Evolutionary conservation across 2,797 vertebrate genomes (phyloP), one percentile per base, ranked within the genome.

Genomic region (Acipenser ruthenus): DNA sequence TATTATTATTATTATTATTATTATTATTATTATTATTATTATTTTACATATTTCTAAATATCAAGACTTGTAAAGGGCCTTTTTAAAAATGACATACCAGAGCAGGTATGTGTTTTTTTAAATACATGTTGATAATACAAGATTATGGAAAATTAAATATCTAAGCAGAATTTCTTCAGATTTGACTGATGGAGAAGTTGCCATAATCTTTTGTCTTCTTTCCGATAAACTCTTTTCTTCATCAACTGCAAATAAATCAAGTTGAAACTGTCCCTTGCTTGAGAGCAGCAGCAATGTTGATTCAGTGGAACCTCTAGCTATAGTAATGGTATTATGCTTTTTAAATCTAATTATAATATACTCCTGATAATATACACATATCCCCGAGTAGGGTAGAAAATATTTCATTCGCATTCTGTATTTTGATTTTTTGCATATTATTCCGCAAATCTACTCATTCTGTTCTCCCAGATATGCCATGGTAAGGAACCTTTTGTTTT

Each of bases 371-470:
- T 81, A 83, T 77, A 77, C 56, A 82, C 79, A 80, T 67, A 76
- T 68, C 78, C 74, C 67, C 73, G 68, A 51, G 63, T 65, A 49
- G 67, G 62, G 67, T 67, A 69, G 73, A 68, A 75, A 11, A 76
- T 71, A 64, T 53, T 58, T 76, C 7, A 68, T 86, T 84, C 80
- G 80, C 72, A 85, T 84, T 83, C 78, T 74, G 67, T 68, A 52
- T 79, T 83, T 84, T 77, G 82, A 87, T 85, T 88, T 78, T 73
- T 69, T 69, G 48, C 71, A 78, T 77, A 78, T 63, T 76, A 65
- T 70, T 69, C 70, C 77, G 73, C 75, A 77, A 74, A 79, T 84
- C 79, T 79, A 62, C 78, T 67, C 73, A 67, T 65, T 62, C 55
- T 55, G 68, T 50, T 71, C 67, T 63, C 60, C 63, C 51, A 63